Conservation (phyloP, 2,113 vertebrate species). For the Asarcornis scutulata region DNA sequence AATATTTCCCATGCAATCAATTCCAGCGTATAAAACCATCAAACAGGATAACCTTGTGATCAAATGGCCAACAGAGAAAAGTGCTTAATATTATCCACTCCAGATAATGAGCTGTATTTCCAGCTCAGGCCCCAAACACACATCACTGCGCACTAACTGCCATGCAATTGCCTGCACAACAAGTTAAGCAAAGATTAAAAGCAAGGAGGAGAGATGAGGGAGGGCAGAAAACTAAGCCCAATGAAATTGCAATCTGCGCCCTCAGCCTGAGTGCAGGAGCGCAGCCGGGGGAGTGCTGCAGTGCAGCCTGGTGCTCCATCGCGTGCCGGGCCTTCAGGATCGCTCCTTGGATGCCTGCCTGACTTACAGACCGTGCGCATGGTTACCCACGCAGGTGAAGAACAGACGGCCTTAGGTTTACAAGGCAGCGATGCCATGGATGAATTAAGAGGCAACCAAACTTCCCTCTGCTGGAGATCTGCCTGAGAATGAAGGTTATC, state of each 20-base stretch:
- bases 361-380: background rate
- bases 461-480: background rate
- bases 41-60: conserved; percentile 58
- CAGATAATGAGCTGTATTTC: conserved; percentile 58
- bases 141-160: conserved; percentile 34
- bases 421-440: background rate
- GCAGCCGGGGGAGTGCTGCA: background rate
- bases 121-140: conserved; percentile 46
- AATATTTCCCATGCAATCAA: conserved; percentile 58
- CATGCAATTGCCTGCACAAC: conserved; percentile 25
- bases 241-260: background rate
- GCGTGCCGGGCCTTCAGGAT: background rate
- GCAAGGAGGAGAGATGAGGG: background rate
- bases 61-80: conserved; percentile 64
- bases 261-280: background rate
- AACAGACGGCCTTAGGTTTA: background rate
- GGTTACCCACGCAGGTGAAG: background rate
- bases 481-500: conserved; percentile 8
- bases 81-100: conserved; percentile 63
- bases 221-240: background rate
- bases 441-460: conserved; percentile 8
- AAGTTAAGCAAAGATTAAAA: conserved; percentile 53
- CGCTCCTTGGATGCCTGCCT: background rate
- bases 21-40: conserved; percentile 46
- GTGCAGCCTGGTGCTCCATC: background rate